Conservation (phyloP, 2,113 vertebrate species). For the Corydoras maculifer region DNA sequence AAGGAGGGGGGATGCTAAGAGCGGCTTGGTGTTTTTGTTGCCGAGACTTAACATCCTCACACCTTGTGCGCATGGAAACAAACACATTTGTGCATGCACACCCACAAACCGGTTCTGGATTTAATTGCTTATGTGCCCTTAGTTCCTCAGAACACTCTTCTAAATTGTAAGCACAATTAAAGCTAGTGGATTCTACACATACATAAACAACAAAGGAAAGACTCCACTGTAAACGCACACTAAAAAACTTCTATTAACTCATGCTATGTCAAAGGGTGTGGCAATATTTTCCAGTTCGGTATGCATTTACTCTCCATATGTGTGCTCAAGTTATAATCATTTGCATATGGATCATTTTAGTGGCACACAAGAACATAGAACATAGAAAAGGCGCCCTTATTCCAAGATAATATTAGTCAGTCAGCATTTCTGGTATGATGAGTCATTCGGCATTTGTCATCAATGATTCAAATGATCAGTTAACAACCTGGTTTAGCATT, state of each 20-base stretch:
- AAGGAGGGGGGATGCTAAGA: conserved; percentile 1
- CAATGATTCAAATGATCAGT: not conserved
- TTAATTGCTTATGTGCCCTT: not conserved
- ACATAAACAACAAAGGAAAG: conserved; percentile 1
- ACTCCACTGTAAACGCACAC: not conserved
- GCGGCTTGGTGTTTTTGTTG: conserved; percentile 27
- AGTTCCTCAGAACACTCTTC: conserved; percentile 8
- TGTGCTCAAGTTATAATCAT: too few species aligned
- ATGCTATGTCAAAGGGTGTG: too few species aligned
- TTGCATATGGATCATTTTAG: too few species aligned
- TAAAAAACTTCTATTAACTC: not conserved
- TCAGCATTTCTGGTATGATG: too few species aligned
- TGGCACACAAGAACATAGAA: too few species aligned
- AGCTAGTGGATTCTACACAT: not conserved
- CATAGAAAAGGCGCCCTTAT: too few species aligned
- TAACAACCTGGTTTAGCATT: not conserved
- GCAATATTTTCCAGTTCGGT: not conserved
- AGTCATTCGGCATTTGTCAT: too few species aligned
- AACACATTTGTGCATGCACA: conserved; percentile 9
- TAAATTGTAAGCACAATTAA: not conserved
- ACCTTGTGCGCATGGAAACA: conserved; percentile 12
- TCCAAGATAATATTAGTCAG: too few species aligned
- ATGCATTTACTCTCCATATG: too few species aligned
- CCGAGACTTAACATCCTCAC: conserved; percentile 21
- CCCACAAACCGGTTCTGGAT: conserved; percentile 2